Base-by-base conservation (phyloP, 2,113 vertebrate genomes). In the Leiothrix lutea region DNA sequence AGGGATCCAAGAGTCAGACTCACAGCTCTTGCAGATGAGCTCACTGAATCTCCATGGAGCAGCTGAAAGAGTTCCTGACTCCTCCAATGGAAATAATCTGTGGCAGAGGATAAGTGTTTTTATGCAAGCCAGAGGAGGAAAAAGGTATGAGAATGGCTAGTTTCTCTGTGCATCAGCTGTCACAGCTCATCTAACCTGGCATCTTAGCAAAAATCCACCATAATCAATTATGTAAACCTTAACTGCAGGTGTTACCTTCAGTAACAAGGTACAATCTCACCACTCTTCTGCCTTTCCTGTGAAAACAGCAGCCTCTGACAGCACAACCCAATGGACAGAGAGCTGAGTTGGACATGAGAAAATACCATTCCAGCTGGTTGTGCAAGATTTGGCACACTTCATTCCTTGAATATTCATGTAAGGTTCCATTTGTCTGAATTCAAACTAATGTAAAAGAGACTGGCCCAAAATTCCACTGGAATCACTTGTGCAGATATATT, bases 11-110 rank as follows among this genome's bases (percentile, higher is more conserved):
- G 83, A 95, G 72, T 84, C 92, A 93, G 82, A 66, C 47, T 93
- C 75, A 33, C 44, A 95, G 72, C 50, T 82, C 79, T 82, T 91
- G 77, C 84, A 94, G 84, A 95, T 61, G 33, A 95, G 92, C 71
- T 86, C 79, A 86, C 74, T 45, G 82, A 88, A 92, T 92, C 90
- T 97, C 86, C 67, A 66, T 90, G 60, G 56, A 95, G 26, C 81
- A 86, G 90, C 58, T 90, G 92, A 93, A 92, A 92, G 53, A 75
- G 72, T 80, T 94, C 82, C 90, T 58, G 75, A 95, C 75, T 94
- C 75, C 79, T 86, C 47, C 90, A 95, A 77, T 66, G 75, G 92
- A 93, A 97, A 90, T 92, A 92, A 90, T 93, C 94, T 80, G 88
- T 88, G 92, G 88, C 94, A 96, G 58, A 95, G 58, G 71, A 29